Evolutionary conservation across 2,113 vertebrate genomes (phyloP).

Genomic region (Chitala chitala): DNA sequence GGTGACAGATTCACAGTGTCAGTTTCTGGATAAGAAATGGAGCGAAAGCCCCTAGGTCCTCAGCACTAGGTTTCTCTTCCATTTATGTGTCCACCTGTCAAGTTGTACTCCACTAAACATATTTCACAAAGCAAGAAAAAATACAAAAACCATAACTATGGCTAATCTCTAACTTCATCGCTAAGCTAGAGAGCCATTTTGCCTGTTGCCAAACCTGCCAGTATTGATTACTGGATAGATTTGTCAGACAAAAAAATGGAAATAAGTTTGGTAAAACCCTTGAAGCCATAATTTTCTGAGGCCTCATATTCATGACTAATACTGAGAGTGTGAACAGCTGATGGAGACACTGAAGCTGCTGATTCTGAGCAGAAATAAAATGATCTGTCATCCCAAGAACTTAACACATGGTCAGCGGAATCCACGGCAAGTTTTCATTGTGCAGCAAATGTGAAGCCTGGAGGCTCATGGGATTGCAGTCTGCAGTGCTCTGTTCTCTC

Average conservation of each 20-base stretch:
- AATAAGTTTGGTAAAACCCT: neutral
- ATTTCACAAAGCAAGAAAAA: neutral
- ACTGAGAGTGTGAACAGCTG: neutral
- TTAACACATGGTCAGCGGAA: neutral
- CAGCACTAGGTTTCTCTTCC: too few species aligned
- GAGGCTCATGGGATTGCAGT: neutral
- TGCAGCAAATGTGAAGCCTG: neutral
- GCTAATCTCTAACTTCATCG: slow-evolving; percentile 1
- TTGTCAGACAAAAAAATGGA: neutral
- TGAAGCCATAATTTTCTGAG: neutral
- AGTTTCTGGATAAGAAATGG: neutral
- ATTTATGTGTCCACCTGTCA: neutral
- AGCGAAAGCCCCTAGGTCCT: neutral
- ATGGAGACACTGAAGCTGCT: neutral
- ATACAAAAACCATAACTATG: neutral
- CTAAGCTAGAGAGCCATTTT: neutral
- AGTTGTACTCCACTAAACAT: too few species aligned
- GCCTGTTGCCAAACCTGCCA: neutral
- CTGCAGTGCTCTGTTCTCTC: neutral
- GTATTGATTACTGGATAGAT: neutral
- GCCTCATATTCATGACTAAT: neutral
- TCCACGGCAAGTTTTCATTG: neutral
- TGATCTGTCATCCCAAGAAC: neutral
- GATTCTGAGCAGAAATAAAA: neutral
- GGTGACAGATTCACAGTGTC: neutral